Conservation (phyloP, 2,113 vertebrate genomes). For the Actinemys pallida region DNA sequence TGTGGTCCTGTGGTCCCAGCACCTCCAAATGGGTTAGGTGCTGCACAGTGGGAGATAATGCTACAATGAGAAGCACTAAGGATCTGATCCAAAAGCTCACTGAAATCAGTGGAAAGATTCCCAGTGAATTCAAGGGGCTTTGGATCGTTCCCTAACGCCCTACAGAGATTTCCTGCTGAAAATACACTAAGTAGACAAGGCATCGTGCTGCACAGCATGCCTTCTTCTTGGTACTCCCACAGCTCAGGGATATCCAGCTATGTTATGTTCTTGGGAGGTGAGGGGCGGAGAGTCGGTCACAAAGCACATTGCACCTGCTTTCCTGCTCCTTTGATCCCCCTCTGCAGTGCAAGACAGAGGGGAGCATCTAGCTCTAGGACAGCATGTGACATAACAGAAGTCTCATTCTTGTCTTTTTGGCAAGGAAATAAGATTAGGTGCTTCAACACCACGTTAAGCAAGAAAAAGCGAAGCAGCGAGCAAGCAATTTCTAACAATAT, state of each 20-base stretch:
- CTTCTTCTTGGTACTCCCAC: not conserved
- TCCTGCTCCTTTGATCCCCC: not conserved
- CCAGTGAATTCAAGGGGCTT: not conserved
- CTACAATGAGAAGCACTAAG: not conserved
- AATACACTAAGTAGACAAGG: not conserved
- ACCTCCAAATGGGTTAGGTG: not conserved
- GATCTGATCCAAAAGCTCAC: not conserved
- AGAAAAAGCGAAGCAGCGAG: constrained; percentile 28
- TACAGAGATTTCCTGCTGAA: not conserved
- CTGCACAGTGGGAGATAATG: not conserved
- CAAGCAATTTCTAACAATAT: constrained; percentile 27
- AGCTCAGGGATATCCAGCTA: rapidly evolving
- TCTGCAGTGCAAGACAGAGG: not conserved
- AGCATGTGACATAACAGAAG: constrained; percentile 24
- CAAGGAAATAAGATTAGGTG: constrained; percentile 52
- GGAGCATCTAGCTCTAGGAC: constrained; percentile 28
- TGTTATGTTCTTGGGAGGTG: not conserved
- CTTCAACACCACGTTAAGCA: constrained; percentile 4
- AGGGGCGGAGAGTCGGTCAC: not conserved
- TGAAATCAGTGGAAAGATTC: not conserved
- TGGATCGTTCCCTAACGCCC: not conserved
- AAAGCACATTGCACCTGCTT: not conserved
- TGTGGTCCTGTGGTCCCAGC: rapidly evolving
- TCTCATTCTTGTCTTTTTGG: constrained; percentile 51
- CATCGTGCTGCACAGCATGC: not conserved